phyloP scores from a whole-genome alignment of 2,888 invertebrate species.

The Sylvicola cinctus region DNA sequence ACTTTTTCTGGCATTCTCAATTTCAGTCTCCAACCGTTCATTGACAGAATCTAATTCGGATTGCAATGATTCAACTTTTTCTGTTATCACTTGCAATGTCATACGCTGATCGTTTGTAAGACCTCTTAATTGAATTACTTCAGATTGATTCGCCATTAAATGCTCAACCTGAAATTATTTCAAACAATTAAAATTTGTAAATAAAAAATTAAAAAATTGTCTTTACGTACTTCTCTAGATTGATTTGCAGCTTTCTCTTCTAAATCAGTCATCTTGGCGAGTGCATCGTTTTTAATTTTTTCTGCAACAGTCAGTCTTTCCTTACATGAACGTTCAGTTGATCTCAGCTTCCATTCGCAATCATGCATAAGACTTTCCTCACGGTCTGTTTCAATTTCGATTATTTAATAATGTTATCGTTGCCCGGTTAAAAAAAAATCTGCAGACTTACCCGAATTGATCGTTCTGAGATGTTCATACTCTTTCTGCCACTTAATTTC shows the following conservation, averaged over 20 bases:
- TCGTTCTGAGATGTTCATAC: constrained; percentile 38
- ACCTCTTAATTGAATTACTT: constrained; percentile 33
- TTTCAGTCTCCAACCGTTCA: constrained; percentile 29
- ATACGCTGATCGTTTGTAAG: constrained; percentile 33
- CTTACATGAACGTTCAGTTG: constrained; percentile 49
- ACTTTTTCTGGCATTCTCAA: constrained; percentile 25
- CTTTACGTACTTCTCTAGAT: constrained; percentile 12
- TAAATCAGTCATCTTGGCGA: constrained; percentile 19
- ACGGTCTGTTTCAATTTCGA: constrained; percentile 33
- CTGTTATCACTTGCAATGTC: constrained; percentile 28
- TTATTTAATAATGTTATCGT: too few relatives aligned
- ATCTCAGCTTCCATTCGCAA: constrained; percentile 67
- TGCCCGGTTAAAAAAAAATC: too few relatives aligned
- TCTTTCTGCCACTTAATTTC: constrained; percentile 39
- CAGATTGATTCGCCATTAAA: constrained; percentile 32
- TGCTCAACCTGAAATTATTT: constrained; percentile 23
- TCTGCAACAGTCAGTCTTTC: constrained; percentile 38
- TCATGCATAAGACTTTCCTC: constrained; percentile 56
- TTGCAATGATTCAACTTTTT: constrained; percentile 33
- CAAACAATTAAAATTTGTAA: too few relatives aligned
- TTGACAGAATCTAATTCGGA: constrained; percentile 29
- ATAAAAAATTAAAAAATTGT: too few relatives aligned
- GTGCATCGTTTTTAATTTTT: constrained; percentile 31
- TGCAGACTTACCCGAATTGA: constrained; percentile 31
- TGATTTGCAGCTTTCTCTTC: constrained; percentile 16